Evolutionary conservation across 1,140 invertebrate species (phyloP).

Genomic region (Adoxophyes honmai): DNA sequence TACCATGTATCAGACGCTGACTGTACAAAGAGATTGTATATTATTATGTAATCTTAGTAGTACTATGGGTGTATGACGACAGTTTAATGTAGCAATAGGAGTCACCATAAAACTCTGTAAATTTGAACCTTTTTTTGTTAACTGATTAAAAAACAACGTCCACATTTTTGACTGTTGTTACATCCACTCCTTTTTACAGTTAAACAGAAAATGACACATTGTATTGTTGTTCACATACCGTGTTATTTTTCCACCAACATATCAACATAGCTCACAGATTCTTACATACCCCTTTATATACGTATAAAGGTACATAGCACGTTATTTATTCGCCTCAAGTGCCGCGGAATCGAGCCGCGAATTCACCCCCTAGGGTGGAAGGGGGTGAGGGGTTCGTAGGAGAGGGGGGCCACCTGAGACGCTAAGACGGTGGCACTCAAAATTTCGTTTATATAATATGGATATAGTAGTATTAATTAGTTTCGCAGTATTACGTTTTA

Average conservation of each 20-base stretch:
- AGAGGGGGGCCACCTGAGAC: not conserved
- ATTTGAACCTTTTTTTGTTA: no score
- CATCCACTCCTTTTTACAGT: no score
- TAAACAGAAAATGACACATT: no score
- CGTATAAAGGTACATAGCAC: conserved; percentile 1
- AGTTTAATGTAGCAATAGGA: no score
- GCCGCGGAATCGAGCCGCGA: conserved; percentile 5
- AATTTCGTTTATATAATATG: conserved; percentile 18
- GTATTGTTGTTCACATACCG: no score
- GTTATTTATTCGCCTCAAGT: conserved; percentile 14
- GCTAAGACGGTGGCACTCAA: conserved; percentile 17
- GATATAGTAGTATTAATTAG: conserved; percentile 12
- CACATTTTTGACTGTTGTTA: no score
- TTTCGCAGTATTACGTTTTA: conserved; percentile 7
- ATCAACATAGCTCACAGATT: not conserved
- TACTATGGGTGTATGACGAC: no score
- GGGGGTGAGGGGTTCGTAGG: not conserved
- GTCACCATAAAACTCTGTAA: no score
- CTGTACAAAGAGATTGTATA: no score
- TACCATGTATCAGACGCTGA: no score
- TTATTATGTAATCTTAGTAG: no score
- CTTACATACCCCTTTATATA: conserved; percentile 1
- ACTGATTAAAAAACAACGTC: no score
- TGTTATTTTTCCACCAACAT: not conserved
- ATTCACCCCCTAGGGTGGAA: not conserved